Percentiles rank a stretch among this genome's conserved stretches.
Evolutionary conservation across 2,797 vertebrate species (phyloP).

Genomic region (Phoxinus dragarum): DNA sequence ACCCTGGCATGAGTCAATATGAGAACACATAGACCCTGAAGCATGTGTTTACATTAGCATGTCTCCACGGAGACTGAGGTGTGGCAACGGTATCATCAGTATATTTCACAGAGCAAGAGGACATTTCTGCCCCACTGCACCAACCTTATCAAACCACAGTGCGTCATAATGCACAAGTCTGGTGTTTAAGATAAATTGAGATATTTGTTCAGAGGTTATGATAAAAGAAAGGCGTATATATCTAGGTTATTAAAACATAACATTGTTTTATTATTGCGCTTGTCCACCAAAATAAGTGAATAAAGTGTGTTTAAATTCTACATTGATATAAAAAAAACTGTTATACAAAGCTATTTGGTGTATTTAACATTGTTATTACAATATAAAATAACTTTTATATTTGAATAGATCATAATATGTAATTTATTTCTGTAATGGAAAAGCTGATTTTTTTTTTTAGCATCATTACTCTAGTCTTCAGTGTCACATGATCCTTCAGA

Average conservation of each 20-base stretch:
- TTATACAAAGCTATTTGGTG: too few species aligned
- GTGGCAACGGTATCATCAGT: constrained; percentile 59
- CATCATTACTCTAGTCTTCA: background rate
- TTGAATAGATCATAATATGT: background rate
- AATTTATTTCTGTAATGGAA: background rate
- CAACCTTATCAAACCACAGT: constrained; percentile 6
- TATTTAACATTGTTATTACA: background rate
- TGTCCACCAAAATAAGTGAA: background rate
- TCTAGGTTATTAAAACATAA: background rate
- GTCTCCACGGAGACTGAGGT: constrained; percentile 63
- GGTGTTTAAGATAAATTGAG: too few species aligned
- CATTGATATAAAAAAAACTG: background rate
- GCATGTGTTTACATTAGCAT: constrained; percentile 59
- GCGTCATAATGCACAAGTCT: background rate
- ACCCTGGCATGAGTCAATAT: constrained; percentile 39
- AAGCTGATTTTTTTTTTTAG: too few species aligned
- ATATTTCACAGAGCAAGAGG: constrained; percentile 49
- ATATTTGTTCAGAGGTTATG: background rate
- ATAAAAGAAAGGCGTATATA: background rate
- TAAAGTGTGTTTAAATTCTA: background rate
- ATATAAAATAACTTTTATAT: background rate
- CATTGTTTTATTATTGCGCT: background rate
- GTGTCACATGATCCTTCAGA: background rate
- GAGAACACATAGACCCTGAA: constrained; percentile 33
- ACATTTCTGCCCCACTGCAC: constrained; percentile 29